Conservation (phyloP, 1,140 invertebrate species). For the Drosophila gunungcola region DNA sequence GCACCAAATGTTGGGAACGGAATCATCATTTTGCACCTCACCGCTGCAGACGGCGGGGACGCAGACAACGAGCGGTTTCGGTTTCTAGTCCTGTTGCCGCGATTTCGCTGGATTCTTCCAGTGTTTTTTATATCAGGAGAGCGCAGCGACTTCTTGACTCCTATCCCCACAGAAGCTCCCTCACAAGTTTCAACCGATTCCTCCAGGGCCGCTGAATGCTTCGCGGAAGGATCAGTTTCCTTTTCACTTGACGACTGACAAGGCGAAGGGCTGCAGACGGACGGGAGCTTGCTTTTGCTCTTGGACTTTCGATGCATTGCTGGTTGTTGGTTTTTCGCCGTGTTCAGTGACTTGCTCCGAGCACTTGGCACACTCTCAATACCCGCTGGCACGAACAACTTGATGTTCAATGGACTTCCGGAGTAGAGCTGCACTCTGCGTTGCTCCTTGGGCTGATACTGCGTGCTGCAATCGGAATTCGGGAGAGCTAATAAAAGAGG, state of each 20-base stretch:
- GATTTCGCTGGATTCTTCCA: background rate
- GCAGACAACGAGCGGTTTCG: background rate
- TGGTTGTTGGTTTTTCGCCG: slow-evolving; percentile 30
- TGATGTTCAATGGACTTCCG: slow-evolving; percentile 6
- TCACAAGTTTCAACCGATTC: background rate
- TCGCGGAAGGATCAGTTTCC: background rate
- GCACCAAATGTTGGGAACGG: slow-evolving; percentile 83
- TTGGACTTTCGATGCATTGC: slow-evolving; percentile 67
- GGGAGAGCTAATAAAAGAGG: background rate
- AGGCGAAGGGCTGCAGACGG: background rate
- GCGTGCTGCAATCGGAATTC: background rate
- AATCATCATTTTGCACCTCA: slow-evolving; percentile 53
- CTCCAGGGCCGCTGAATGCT: background rate
- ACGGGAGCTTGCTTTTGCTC: slow-evolving; percentile 53
- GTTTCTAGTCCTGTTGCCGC: slow-evolving; percentile 6
- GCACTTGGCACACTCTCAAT: slow-evolving; percentile 37
- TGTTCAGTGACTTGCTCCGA: slow-evolving; percentile 22
- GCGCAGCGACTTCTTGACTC: background rate
- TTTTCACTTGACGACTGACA: background rate
- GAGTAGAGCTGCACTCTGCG: slow-evolving; percentile 3
- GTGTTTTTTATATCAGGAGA: slow-evolving; percentile 3
- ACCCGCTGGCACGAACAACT: slow-evolving; percentile 11
- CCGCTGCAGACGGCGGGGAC: slow-evolving; percentile 2
- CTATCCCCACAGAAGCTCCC: background rate
- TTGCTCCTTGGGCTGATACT: slow-evolving; percentile 5